These are phyloP conservation scores for Pollenia labialis DNA, from an alignment of 2,888 invertebrate species.

Conservation along the genomic window DNA sequence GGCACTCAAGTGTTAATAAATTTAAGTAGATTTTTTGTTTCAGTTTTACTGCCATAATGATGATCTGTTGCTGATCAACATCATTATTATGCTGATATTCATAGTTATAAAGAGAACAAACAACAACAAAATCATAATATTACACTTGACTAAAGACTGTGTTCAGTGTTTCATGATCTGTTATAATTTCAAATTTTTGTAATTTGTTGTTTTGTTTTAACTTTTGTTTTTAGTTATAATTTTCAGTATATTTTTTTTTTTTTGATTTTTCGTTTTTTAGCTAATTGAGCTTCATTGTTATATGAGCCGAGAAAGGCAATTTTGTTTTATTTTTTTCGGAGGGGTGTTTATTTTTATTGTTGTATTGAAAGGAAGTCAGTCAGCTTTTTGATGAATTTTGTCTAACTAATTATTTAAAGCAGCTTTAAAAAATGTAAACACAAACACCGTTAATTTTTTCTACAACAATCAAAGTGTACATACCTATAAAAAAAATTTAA, in stretches of 20 bases:
- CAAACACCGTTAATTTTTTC: neutral
- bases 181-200: conserved; percentile 51
- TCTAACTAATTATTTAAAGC: conserved; percentile 57
- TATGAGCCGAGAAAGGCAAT: conserved; percentile 59
- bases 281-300: conserved; percentile 55
- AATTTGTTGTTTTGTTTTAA: conserved; percentile 40
- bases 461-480: conserved; percentile 10
- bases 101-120: neutral
- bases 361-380: conserved; percentile 49
- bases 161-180: conserved; percentile 59
- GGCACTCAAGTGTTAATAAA: conserved; percentile 71
- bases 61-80: conserved; percentile 44
- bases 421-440: conserved; percentile 22
- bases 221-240: conserved; percentile 19
- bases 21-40: conserved; percentile 52
- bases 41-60: conserved; percentile 40
- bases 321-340: conserved; percentile 20
- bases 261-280: conserved; percentile 19
- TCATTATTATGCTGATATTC: neutral
- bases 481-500: neutral
- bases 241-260: conserved; percentile 16
- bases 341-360: neutral
- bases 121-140: conserved; percentile 43
- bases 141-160: conserved; percentile 65
- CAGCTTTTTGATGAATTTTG: conserved; percentile 14